Percentiles rank a stretch among this genome's conserved stretches.
Evolutionary conservation across 2,797 vertebrate genomes (phyloP).

Genomic region (Sebastes taczanowskii): DNA sequence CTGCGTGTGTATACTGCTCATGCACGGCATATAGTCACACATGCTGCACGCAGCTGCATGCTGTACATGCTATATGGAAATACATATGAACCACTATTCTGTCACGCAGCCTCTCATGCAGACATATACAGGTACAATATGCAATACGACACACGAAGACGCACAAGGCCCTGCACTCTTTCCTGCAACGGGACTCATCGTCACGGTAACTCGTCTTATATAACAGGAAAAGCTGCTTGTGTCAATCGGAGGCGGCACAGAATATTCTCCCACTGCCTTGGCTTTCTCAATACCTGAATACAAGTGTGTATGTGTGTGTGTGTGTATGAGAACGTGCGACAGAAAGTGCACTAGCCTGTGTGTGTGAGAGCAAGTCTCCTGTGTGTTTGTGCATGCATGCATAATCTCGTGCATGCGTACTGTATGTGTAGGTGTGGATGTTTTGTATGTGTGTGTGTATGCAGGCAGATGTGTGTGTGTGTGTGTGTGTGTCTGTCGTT

Average conservation of each 20-base stretch:
- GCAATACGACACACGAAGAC: constrained; percentile 22
- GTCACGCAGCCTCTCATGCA: not conserved
- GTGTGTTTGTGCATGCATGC: constrained; percentile 33
- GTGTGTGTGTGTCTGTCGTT: constrained; percentile 3
- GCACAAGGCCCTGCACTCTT: constrained; percentile 20
- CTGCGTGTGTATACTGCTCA: not conserved
- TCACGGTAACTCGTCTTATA: constrained; percentile 69
- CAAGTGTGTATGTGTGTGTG: constrained; percentile 10
- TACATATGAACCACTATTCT: constrained; percentile 13
- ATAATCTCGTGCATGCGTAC: constrained; percentile 1
- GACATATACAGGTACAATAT: constrained; percentile 16
- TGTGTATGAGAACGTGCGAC: not conserved
- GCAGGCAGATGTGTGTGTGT: not conserved
- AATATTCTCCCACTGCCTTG: constrained; percentile 54
- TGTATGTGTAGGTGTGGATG: not conserved
- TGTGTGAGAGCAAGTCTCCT: not conserved
- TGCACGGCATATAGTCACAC: constrained; percentile 13
- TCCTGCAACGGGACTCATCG: constrained; percentile 49
- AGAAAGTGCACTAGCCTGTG: constrained; percentile 2
- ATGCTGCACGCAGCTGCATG: not conserved
- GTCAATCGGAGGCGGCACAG: constrained; percentile 53
- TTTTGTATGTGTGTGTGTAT: not conserved
- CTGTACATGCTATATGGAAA: constrained; percentile 5
- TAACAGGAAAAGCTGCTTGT: constrained; percentile 74
- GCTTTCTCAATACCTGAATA: constrained; percentile 56